These are phyloP conservation scores for Poeciliopsis retropinna DNA, from an alignment of 2,113 vertebrate genomes.

Conservation along the genomic window DNA sequence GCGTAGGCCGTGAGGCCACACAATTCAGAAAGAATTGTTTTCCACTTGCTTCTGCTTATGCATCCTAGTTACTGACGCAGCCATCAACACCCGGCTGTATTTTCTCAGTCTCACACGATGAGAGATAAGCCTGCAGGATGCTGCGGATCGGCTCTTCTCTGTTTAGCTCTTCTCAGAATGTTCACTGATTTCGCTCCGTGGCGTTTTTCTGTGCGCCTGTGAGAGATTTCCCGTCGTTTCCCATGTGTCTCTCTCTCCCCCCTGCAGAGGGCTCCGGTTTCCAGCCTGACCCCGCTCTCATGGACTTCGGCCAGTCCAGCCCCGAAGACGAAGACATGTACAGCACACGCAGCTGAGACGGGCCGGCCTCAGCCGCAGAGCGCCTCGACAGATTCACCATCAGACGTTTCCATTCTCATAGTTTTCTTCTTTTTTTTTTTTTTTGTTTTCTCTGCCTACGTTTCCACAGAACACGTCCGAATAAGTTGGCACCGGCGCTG, in stretches of 20 bases:
- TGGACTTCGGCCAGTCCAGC: slow-evolving; percentile 88
- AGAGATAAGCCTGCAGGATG: background rate
- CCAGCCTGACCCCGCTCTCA: slow-evolving; percentile 80
- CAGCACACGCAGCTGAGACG: slow-evolving; percentile 87
- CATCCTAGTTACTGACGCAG: background rate
- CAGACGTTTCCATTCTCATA: slow-evolving; percentile 37
- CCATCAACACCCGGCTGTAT: background rate
- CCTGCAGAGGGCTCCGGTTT: slow-evolving; percentile 70
- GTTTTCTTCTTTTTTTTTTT: no score
- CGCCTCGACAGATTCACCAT: background rate
- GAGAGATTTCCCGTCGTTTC: slow-evolving; percentile 27
- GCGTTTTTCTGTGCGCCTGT: background rate
- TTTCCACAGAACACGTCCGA: slow-evolving; percentile 36
- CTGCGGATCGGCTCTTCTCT: background rate
- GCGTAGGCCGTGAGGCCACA: no score
- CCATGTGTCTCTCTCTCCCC: slow-evolving; percentile 30
- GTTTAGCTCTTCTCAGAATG: background rate
- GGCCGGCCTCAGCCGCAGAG: no score
- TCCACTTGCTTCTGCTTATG: no score
- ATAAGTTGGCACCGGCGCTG: slow-evolving; percentile 15
- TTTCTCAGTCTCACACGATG: background rate
- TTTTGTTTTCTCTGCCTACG: slow-evolving; percentile 26
- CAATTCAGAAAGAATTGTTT: no score
- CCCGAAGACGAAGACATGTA: slow-evolving; percentile 91
- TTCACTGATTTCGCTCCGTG: background rate